phyloP scores from a whole-genome alignment of 2,113 vertebrate species.

The Narcine bancroftii region DNA sequence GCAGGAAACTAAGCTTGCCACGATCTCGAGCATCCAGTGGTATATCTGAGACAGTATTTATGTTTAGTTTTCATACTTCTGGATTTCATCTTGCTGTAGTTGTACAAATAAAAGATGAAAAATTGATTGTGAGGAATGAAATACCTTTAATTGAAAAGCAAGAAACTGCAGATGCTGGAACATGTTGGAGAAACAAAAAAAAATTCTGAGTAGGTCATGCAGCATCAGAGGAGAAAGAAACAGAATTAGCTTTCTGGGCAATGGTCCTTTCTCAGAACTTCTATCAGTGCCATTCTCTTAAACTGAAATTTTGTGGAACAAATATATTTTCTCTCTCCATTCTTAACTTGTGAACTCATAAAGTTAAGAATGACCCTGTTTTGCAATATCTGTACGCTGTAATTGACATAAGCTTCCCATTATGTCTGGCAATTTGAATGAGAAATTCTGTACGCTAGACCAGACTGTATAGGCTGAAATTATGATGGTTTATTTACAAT shows the following conservation, averaged over 20 bases:
- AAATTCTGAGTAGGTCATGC: too few species aligned
- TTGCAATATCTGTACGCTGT: not conserved
- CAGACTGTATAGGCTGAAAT: not conserved
- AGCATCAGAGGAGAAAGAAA: too few species aligned
- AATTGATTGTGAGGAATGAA: not conserved
- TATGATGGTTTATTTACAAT: constrained; percentile 15
- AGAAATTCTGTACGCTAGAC: not conserved
- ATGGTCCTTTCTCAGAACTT: too few species aligned
- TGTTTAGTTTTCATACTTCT: not conserved
- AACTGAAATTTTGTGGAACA: not conserved
- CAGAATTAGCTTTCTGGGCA: too few species aligned
- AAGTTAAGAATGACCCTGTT: not conserved
- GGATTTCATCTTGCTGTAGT: not conserved
- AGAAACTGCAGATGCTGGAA: too few species aligned
- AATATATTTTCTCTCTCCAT: not conserved
- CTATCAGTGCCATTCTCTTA: not conserved
- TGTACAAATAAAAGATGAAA: not conserved
- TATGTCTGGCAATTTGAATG: not conserved
- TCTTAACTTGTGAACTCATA: not conserved
- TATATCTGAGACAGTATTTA: not conserved
- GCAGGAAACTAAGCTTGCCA: not conserved
- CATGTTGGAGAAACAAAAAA: too few species aligned
- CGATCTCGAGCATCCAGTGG: not conserved
- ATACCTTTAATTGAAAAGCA: not conserved
- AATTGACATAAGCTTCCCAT: not conserved